Base-by-base conservation (phyloP, 2,797 vertebrate genomes). In the Megaceryle alcyon region DNA sequence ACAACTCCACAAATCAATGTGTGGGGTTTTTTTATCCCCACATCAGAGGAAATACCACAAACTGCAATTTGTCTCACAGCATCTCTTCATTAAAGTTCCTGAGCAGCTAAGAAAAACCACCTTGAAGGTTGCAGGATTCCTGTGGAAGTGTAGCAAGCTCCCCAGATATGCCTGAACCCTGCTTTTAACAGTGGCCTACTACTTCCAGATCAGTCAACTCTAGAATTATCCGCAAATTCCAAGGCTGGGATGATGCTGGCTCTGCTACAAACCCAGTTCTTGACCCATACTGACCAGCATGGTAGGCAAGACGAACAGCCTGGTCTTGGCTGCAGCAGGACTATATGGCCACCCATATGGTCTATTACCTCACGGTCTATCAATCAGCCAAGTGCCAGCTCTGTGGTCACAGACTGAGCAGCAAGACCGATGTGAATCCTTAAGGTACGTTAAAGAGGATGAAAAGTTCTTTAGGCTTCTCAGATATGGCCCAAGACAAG, bases 1-100 rank as follows among this genome's bases (percentile, higher is more conserved):
- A 29, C 17, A 69, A 63, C 59, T 63, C 49, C 20, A 66, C 77
- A 94, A 88, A 90, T 44, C 80, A 84, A 0, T 25, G 16, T 19
- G 39, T 44, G 14, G 0, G 1, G 31, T 35, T 35, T 35, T 90
- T 60, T 33, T 37, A 21, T 15, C 49, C 49, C 29, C 14, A 2
- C 1, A 4, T 82, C 83, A 93, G 69, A 92, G 86, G 39, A 72
- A 93, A 82, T 3, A 4, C 46, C 90, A 70, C 83, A 86, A 86
- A 77, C 1, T 57, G 60, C 51, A 76, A 66, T 88, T 75, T 76
- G 76, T 59, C 64, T 73, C 43, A 8, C 8, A 68, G 82, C 46
- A 91, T 28, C 82, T 60, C 56, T 54, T 89, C 89, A 85, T 83
- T 87, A 75, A 68, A 81, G 72, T 14, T 71, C 61, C 79, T 25